phyloP scores from a whole-genome alignment of 2,888 invertebrate genomes.

The Charanyca ferruginea region DNA sequence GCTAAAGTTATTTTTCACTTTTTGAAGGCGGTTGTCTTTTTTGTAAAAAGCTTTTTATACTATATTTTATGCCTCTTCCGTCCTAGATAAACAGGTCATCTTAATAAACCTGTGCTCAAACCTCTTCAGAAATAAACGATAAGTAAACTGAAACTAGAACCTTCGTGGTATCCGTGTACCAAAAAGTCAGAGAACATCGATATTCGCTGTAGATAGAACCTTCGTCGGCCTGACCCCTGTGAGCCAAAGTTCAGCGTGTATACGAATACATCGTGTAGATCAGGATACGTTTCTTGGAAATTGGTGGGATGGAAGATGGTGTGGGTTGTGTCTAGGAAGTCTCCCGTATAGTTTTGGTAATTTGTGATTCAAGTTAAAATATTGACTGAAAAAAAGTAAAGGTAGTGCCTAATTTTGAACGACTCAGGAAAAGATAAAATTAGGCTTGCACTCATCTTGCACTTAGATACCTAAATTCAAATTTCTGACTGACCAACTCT shows the following conservation, averaged over 20 bases:
- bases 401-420: neutral
- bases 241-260: conserved; percentile 45
- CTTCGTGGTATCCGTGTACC: conserved; percentile 3
- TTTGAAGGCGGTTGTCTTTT: too few species aligned
- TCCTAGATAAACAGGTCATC: neutral
- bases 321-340: neutral
- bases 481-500: too few species aligned
- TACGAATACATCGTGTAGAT: conserved; percentile 25
- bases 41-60: too few species aligned
- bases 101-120: neutral
- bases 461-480: too few species aligned
- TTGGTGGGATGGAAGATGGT: neutral
- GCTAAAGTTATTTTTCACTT: too few species aligned
- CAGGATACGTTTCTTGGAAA: conserved; percentile 12
- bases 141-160: neutral
- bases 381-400: neutral
- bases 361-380: too few species aligned
- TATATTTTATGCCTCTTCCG: too few species aligned
- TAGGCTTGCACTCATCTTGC: too few species aligned
- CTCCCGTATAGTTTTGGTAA: neutral
- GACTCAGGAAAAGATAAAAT: too few species aligned
- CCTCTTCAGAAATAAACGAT: neutral
- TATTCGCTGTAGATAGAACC: conserved; percentile 40
- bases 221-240: conserved; percentile 30
- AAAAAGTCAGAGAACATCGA: conserved; percentile 33